Conservation (phyloP, 2,888 invertebrate genomes). For the Hecatera dysodea region DNA sequence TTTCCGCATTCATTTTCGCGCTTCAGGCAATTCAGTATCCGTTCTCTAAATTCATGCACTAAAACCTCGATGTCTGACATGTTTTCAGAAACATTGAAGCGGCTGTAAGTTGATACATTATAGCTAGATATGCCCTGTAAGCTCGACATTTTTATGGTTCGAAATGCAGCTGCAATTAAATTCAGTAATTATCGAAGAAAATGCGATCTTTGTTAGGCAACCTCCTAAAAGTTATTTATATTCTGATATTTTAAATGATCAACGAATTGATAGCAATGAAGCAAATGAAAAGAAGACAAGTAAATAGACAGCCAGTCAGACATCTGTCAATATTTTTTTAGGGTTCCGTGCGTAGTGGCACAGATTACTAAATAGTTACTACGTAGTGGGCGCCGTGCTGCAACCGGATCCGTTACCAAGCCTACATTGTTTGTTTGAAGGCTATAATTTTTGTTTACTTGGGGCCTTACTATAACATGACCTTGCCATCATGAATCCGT, state of each 20-base stretch:
- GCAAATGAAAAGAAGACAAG: neutral
- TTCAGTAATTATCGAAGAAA: neutral
- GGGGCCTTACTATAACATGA: too few species aligned
- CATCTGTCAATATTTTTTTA: neutral
- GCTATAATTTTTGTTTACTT: too few species aligned
- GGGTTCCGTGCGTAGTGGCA: too few species aligned
- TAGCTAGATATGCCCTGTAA: slow-evolving; percentile 43
- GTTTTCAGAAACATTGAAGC: slow-evolving; percentile 74
- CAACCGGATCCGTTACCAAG: too few species aligned
- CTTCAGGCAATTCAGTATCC: slow-evolving; percentile 73
- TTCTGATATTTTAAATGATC: neutral
- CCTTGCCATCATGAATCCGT: too few species aligned
- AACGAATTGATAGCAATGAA: neutral
- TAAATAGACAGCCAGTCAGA: neutral
- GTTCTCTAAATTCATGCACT: slow-evolving; percentile 76
- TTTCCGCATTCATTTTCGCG: slow-evolving; percentile 67
- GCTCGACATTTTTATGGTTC: slow-evolving; percentile 9
- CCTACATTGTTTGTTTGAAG: too few species aligned
- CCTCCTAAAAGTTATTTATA: neutral
- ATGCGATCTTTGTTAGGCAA: neutral
- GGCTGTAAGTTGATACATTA: slow-evolving; percentile 73
- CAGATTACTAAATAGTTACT: too few species aligned
- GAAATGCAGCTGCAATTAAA: neutral
- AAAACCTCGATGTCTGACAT: slow-evolving; percentile 79
- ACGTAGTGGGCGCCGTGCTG: too few species aligned